Percentiles rank a stretch among this genome's conserved stretches.
Evolutionary conservation across 2,113 vertebrate species (phyloP).

Genomic region (Lutjanus erythropterus): DNA sequence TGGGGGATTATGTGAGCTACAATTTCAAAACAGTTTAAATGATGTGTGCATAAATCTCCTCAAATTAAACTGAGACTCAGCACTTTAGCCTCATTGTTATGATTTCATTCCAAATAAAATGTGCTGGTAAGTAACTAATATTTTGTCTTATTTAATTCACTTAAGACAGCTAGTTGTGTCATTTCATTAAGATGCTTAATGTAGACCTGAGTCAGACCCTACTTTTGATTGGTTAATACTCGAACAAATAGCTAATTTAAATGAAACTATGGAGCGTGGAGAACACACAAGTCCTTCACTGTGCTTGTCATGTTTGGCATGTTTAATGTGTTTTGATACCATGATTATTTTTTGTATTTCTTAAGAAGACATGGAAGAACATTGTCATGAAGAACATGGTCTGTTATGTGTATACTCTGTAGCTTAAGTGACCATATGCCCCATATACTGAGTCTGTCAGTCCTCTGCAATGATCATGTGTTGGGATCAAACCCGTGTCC

Average conservation of each 20-base stretch:
- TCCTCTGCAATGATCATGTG: too few species aligned
- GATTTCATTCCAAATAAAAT: not conserved
- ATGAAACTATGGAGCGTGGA: not conserved
- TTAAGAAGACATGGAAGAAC: too few species aligned
- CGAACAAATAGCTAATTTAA: not conserved
- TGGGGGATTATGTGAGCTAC: not conserved
- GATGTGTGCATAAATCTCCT: not conserved
- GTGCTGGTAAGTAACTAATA: not conserved
- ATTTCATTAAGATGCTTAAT: not conserved
- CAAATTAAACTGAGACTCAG: not conserved
- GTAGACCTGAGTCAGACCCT: not conserved
- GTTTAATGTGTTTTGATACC: too few species aligned
- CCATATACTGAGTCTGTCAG: too few species aligned
- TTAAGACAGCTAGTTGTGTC: not conserved
- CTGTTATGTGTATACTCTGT: too few species aligned
- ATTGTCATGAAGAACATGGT: too few species aligned
- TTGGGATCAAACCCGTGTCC: too few species aligned
- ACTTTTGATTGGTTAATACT: conserved; percentile 4
- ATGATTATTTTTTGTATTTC: not conserved
- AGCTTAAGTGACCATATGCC: too few species aligned
- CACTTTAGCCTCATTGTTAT: not conserved
- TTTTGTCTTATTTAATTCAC: not conserved
- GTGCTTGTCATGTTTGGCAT: too few species aligned
- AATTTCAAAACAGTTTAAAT: not conserved
- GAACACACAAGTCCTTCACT: too few species aligned